Evolutionary conservation across 37 sponge, comb jelly and placozoan species (phyloP), one percentile per base, ranked within the genome.

Genomic region (Tethya wilhelma): DNA sequence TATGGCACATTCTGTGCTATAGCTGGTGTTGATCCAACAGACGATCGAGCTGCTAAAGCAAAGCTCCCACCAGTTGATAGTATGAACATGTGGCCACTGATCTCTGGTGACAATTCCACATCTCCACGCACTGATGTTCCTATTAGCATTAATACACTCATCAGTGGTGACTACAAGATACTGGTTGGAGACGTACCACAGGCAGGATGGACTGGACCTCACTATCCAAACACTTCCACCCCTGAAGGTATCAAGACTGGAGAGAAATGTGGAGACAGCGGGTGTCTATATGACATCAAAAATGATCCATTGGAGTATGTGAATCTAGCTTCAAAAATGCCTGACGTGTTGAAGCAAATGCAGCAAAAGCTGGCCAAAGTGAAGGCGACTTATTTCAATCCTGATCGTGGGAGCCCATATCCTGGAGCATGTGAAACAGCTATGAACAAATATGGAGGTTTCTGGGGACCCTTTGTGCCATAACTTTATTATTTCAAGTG

Each of bases 151-250:
- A 9, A 7, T 25, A 72, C 73, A 19, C 30, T 81, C 20, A 81
- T 81, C 82, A 71, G 72, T 38, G 72, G 72, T 33, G 53, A 71
- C 30, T 81, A 71, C 44, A 81, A 81, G 73, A 49, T 71, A n/a
- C 69, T 68, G 19, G 6, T 8, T 11, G 69, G 69, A 9, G n/a
- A 11, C 4, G 69, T 68, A 14, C 12, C 12, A n/a, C 17, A 39
- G 40, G 69, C 69, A 17, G 69, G 69, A 58, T 79, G 80, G 80
- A 79, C n/a, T 69, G 79, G 79, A 32, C 79, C 79, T 17, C 23
- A 25, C 11, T 77, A 64, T 70, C 79, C 79, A 17, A 49, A 49
- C 53, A 49, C 9, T 49, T 62, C 62, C 23, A 73, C 32, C 12
- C 56, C 53, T 8, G 56, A 8, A 12, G 74, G 74, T 45, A 43